phyloP scores from a whole-genome alignment of 2,888 invertebrate genomes.

The Calliphora vomitoria region DNA sequence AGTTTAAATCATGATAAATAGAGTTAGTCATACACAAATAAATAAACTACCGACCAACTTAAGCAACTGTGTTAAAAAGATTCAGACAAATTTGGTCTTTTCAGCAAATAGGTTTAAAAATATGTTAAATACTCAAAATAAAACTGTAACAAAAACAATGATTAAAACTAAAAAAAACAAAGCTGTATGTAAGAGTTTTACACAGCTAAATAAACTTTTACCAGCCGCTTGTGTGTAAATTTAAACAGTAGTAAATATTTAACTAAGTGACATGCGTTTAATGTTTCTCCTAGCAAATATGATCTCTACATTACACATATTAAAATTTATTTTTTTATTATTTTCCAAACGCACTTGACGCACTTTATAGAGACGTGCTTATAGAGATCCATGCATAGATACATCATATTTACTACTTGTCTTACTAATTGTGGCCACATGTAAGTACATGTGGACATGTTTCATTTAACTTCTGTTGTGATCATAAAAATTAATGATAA shows the following conservation, averaged over 20 bases:
- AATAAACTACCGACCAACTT: slow-evolving; percentile 30
- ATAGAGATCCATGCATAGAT: not conserved
- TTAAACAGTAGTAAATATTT: not conserved
- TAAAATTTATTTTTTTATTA: not conserved
- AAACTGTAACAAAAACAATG: slow-evolving; percentile 1
- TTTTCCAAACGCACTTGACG: slow-evolving; percentile 9
- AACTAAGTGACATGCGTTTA: slow-evolving; percentile 1
- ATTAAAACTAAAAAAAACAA: not conserved
- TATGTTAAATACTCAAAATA: not conserved
- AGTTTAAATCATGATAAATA: slow-evolving; percentile 12
- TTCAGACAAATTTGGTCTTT: slow-evolving; percentile 6
- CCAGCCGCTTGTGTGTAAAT: not conserved
- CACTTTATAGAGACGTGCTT: slow-evolving; percentile 1
- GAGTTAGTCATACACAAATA: not conserved
- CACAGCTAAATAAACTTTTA: slow-evolving; percentile 12
- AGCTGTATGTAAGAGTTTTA: not conserved
- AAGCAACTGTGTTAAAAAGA: slow-evolving; percentile 30
- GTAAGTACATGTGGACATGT: too few relatives aligned
- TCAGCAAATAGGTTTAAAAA: not conserved
- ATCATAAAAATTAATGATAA: too few relatives aligned
- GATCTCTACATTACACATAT: too few relatives aligned
- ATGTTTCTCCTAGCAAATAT: too few relatives aligned
- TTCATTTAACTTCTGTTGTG: too few relatives aligned
- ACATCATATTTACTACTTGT: not conserved
- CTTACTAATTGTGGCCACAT: not conserved